Evolutionary conservation across 30 jellyfish, hydroid and myxozoan species (phyloP).

Genomic region (Pseudorhiza aurosa): DNA sequence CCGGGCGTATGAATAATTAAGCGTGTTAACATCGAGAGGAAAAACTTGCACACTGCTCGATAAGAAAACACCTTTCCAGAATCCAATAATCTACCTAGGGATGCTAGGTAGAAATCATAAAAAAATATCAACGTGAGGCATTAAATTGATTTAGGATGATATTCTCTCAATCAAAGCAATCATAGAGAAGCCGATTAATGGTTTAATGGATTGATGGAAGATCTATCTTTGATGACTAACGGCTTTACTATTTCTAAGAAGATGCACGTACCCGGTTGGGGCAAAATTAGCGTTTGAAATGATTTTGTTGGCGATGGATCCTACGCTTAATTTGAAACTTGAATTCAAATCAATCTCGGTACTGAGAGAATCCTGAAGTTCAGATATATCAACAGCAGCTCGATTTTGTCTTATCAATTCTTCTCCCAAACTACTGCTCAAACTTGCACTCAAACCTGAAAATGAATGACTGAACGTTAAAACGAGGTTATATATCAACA

Average conservation of each 20-base stretch:
- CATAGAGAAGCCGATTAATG: no score
- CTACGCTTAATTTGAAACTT: constrained; percentile 68
- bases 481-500: no score
- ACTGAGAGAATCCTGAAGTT: constrained; percentile 58
- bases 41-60: no score
- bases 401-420: constrained; percentile 64
- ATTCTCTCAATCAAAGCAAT: no score
- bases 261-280: constrained; percentile 75
- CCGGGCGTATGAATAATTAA: no score
- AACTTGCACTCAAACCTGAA: constrained; percentile 77
- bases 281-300: constrained; percentile 82
- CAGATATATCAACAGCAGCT: constrained; percentile 47
- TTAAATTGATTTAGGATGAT: no score
- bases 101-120: no score
- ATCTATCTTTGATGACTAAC: neutral
- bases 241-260: neutral
- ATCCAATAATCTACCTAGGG: no score
- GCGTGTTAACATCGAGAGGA: no score
- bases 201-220: neutral
- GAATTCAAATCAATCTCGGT: constrained; percentile 74
- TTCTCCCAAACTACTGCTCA: constrained; percentile 77
- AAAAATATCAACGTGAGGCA: no score
- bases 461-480: neutral
- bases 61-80: no score
- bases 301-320: constrained; percentile 73